phyloP scores from a whole-genome alignment of 2,113 vertebrate genomes.

The Entomyzon cyanotis region DNA sequence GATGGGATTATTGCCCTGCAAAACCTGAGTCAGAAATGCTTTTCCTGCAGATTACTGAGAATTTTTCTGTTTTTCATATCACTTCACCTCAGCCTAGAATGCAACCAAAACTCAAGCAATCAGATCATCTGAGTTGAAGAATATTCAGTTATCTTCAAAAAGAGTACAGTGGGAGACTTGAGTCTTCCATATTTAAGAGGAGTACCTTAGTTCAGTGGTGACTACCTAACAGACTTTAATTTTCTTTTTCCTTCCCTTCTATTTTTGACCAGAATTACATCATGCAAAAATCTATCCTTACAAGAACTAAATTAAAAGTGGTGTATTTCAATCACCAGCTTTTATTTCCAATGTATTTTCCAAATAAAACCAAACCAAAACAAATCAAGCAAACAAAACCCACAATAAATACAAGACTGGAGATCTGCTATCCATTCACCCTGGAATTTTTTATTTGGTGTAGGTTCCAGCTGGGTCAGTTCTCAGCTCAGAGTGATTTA shows the following conservation, averaged over 20 bases:
- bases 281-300: neutral
- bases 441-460: neutral
- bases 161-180: neutral
- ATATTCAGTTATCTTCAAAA: neutral
- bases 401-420: neutral
- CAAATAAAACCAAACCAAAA: neutral
- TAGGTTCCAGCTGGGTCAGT: neutral
- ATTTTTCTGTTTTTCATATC: neutral
- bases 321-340: neutral
- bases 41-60: neutral
- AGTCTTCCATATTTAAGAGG: neutral
- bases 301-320: neutral
- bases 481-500: neutral
- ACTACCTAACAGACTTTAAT: neutral
- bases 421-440: neutral
- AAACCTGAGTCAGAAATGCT: neutral
- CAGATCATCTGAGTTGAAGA: neutral
- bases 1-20: neutral
- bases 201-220: neutral
- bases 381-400: neutral
- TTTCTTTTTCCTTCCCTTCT: neutral
- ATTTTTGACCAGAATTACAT: neutral
- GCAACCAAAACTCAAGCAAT: neutral
- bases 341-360: neutral
- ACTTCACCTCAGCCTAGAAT: neutral